phyloP scores from a whole-genome alignment of 2,797 vertebrate species.

The Gephyroberyx darwinii region DNA sequence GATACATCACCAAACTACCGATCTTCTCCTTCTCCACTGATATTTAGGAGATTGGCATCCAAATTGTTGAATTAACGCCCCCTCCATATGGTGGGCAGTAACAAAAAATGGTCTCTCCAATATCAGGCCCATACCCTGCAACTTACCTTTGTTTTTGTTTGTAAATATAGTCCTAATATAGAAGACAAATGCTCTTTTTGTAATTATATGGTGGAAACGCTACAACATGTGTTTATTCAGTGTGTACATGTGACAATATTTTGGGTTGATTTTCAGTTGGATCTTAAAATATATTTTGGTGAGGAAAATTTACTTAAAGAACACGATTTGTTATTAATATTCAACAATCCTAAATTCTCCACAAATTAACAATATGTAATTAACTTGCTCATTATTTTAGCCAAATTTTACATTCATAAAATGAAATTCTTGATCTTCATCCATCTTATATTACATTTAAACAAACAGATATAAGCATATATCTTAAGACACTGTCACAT shows the following conservation, averaged over 20 bases:
- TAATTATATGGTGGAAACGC: neutral
- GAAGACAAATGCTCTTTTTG: constrained; percentile 1
- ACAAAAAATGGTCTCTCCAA: no score
- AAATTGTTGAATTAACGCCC: no score
- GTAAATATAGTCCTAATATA: neutral
- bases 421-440: neutral
- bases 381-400: neutral
- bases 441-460: neutral
- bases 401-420: neutral
- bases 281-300: neutral
- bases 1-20: no score
- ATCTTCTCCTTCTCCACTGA: no score
- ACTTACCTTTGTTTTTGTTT: no score
- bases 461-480: neutral
- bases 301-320: neutral
- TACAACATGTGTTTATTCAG: neutral
- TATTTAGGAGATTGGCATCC: no score
- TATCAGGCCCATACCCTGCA: no score
- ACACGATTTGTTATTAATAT: neutral
- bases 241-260: neutral
- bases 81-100: no score
- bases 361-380: neutral
- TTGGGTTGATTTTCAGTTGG: neutral
- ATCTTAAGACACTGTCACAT: neutral
- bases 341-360: neutral